Evolutionary conservation across 2,113 vertebrate species (phyloP), one percentile per base, ranked within the genome.

Genomic region (Tupaia tana): DNA sequence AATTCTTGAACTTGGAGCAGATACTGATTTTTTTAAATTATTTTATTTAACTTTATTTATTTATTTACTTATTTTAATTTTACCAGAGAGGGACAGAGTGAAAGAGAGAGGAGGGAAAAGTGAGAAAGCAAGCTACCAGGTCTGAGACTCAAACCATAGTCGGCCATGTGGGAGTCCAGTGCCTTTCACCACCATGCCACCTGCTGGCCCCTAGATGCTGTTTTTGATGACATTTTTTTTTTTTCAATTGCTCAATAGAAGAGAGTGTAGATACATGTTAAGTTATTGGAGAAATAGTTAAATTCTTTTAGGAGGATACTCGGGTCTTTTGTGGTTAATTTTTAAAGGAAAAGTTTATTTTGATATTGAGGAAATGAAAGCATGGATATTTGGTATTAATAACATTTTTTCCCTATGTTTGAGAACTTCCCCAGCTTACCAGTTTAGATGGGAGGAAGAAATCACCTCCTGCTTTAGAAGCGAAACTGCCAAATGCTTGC

Each of bases 401-500:
- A 31, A 75, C 67, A 13, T 78, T 22, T 80, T 1, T 91, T 77
- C 7, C 7, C 73, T 88, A 27, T 43, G 3, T 80, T 58, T 70
- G 71, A 80, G 66, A 34, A 94, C 77, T 70, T 91, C 80, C 52
- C 59, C 12, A 83, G 56, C 67, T 16, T 54, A 43, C 82, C 59
- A 15, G 13, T 88, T 61, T 92, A 27, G 6, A 75, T 4, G 14
- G 34, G 59, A 59, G 15, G 56, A 73, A 80, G 77, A 87, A 83
- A 77, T 6, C 2, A 18, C 24, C 20, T 27, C 31, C 71, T 89
- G 24, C 69, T 73, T 86, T 70, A 63, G 83, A 85, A 95, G 34
- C 56, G 22, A 25, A 70, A 80, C 70, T 19, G 73, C 90, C 88
- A 82, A 90, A 67, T 82, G 78, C 90, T 78, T 64, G 67, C 87